phyloP scores from a whole-genome alignment of 2,888 invertebrate genomes.

The Euzetes globulus region DNA sequence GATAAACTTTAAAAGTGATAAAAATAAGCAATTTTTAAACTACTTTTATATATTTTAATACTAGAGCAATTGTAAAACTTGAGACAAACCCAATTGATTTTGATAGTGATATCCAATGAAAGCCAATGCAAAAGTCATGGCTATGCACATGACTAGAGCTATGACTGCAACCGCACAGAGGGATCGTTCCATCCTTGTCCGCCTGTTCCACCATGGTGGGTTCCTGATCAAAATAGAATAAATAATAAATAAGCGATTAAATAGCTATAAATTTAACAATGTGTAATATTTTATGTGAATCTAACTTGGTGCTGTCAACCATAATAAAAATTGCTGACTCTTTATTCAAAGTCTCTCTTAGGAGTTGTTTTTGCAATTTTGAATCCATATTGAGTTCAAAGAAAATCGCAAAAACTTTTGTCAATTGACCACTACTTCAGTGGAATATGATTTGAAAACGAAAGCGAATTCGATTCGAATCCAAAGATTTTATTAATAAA shows the following conservation, averaged over 20 bases:
- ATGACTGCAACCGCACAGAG: constrained; percentile 57
- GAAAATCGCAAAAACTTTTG: background rate
- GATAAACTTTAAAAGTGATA: too few species aligned
- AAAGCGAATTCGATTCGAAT: background rate
- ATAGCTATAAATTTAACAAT: too few species aligned
- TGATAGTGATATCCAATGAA: constrained; percentile 46
- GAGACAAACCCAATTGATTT: constrained; percentile 39
- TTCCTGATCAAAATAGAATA: constrained; percentile 37
- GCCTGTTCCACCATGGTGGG: constrained; percentile 66
- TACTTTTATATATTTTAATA: too few species aligned
- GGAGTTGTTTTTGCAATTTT: constrained; percentile 23
- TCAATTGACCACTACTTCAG: background rate
- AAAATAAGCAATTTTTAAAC: too few species aligned
- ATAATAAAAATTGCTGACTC: constrained; percentile 22
- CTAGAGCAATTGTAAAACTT: background rate
- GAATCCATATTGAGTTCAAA: background rate
- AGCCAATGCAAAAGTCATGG: constrained; percentile 58
- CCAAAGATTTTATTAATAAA: background rate
- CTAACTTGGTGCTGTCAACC: background rate
- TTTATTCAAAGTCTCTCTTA: constrained; percentile 11
- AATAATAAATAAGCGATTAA: too few species aligned
- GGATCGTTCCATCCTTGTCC: constrained; percentile 64
- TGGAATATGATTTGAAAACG: background rate
- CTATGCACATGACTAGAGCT: constrained; percentile 56
- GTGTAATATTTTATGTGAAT: background rate